A percentile compares a stretch with the other conserved stretches of the same genome.
These are phyloP conservation scores for Matsumurasca onukii DNA, from an alignment of 1,140 invertebrate species.

Conservation along the genomic window DNA sequence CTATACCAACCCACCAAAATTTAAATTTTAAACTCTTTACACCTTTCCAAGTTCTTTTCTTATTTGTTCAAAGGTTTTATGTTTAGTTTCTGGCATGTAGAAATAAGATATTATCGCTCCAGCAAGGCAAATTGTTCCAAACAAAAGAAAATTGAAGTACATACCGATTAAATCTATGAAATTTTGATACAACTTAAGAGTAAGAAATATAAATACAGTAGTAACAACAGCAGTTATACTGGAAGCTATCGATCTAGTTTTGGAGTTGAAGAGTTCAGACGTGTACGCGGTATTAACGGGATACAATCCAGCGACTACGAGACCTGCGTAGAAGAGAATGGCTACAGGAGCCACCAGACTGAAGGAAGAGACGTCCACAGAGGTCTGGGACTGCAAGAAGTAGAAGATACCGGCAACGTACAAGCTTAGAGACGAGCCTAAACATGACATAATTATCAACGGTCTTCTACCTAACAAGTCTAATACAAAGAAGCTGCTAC, in stretches of 20 bases:
- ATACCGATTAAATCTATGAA: constrained; percentile 51
- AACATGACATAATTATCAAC: constrained; percentile 52
- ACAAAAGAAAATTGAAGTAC: constrained; percentile 67
- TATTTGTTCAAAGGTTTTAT: constrained; percentile 60
- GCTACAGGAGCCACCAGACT: constrained; percentile 62
- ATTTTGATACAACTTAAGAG: constrained; percentile 72
- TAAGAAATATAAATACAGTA: constrained; percentile 68
- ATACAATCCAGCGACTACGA: constrained; percentile 66
- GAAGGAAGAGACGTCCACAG: constrained; percentile 50
- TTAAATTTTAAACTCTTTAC: too few species aligned
- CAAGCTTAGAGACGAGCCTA: constrained; percentile 45
- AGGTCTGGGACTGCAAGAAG: constrained; percentile 57
- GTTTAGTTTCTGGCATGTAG: constrained; percentile 79
- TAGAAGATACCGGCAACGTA: constrained; percentile 53
- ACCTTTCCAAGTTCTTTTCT: constrained; percentile 17
- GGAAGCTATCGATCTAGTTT: constrained; percentile 66
- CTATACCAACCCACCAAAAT: too few species aligned
- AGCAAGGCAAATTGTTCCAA: constrained; percentile 63
- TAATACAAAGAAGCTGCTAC: constrained; percentile 62
- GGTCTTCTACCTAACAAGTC: constrained; percentile 70
- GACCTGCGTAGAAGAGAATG: constrained; percentile 66
- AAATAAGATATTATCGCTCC: constrained; percentile 63
- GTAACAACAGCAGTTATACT: constrained; percentile 68
- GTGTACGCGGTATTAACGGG: constrained; percentile 71
- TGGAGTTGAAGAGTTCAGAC: constrained; percentile 71